These are phyloP conservation scores for Hassar affinis DNA, from an alignment of 2,113 vertebrate species.

Conservation along the genomic window DNA sequence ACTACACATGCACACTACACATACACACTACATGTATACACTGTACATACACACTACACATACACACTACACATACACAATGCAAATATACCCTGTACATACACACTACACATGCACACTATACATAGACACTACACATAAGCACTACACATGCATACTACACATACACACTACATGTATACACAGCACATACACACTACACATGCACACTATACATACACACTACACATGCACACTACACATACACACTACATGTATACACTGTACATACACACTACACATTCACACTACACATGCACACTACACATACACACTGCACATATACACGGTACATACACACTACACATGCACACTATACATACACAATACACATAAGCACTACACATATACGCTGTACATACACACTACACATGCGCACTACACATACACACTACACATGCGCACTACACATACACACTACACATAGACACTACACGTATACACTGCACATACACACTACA, in stretches of 20 bases:
- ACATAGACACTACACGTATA: not conserved
- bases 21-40: not conserved
- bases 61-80: not conserved
- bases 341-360: not conserved
- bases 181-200: not conserved
- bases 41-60: not conserved
- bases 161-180: not conserved
- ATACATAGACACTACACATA: not conserved
- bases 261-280: not conserved
- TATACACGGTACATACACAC: not conserved
- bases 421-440: not conserved
- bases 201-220: not conserved
- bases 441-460: not conserved
- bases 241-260: not conserved
- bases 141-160: not conserved
- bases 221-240: not conserved
- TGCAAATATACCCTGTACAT: not conserved
- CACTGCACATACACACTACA: not conserved
- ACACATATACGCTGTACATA: not conserved
- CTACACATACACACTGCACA: not conserved
- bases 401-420: not conserved
- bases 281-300: not conserved
- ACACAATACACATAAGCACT: not conserved
- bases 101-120: not conserved
- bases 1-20: not conserved